Conservation (phyloP, 2,797 vertebrate genomes). For the Sebastes itinus region DNA sequence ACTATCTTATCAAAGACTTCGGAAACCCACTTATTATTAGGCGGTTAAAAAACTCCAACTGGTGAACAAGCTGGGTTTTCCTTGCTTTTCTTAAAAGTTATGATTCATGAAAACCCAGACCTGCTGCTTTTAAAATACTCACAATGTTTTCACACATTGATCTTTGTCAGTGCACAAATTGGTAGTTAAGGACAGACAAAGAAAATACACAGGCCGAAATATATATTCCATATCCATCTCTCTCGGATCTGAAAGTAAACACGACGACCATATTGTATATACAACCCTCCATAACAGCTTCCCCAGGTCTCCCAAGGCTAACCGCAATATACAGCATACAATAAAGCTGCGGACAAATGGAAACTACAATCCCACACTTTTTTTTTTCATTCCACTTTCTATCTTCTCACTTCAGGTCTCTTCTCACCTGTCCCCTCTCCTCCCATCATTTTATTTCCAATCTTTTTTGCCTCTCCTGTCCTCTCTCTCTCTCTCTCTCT, state of each 20-base stretch:
- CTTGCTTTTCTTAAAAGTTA: background rate
- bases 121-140: background rate
- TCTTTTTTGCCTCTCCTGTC: background rate
- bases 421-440: constrained; percentile 38
- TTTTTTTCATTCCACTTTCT: constrained; percentile 18
- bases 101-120: background rate
- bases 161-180: constrained; percentile 3
- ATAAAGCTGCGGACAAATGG: constrained; percentile 6
- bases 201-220: constrained; percentile 25
- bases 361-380: background rate
- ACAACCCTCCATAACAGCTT: constrained; percentile 20
- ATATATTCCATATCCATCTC: constrained; percentile 17
- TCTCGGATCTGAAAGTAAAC: constrained; percentile 43
- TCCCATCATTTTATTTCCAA: constrained; percentile 7
- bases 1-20: background rate
- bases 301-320: constrained; percentile 21
- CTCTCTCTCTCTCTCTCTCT: constrained; percentile 7
- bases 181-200: constrained; percentile 6
- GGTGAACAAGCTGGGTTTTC: background rate
- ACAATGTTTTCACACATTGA: constrained; percentile 11
- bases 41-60: background rate
- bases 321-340: constrained; percentile 12
- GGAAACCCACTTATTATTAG: background rate
- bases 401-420: background rate
- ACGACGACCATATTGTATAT: constrained; percentile 40